Conservation (phyloP, 2,888 invertebrate species). For the Ganaspis brasiliensis region DNA sequence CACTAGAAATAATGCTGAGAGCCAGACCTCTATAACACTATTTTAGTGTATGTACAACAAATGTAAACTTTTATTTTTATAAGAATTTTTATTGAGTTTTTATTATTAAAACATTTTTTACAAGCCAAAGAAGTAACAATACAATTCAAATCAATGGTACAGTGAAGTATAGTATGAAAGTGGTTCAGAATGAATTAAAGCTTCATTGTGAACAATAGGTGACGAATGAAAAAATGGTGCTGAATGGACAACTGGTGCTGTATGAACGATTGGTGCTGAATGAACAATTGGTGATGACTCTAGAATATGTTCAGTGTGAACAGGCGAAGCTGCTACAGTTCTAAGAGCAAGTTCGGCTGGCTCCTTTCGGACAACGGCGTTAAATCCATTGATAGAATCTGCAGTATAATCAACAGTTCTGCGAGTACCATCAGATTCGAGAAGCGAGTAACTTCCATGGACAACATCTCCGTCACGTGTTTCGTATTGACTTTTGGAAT, state of each 20-base stretch:
- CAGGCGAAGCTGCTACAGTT: constrained; percentile 77
- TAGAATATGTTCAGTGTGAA: constrained; percentile 45
- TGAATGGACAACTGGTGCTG: background rate
- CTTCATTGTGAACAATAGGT: constrained; percentile 49
- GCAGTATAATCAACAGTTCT: constrained; percentile 76
- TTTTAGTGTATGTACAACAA: no score
- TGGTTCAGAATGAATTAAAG: constrained; percentile 19
- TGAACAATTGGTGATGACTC: constrained; percentile 37
- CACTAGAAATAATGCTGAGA: no score
- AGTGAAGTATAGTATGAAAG: constrained; percentile 22
- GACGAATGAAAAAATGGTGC: constrained; percentile 81
- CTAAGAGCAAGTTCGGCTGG: constrained; percentile 63
- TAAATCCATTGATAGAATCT: constrained; percentile 75
- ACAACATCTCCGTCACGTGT: constrained; percentile 75
- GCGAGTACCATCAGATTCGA: constrained; percentile 81
- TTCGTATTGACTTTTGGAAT: constrained; percentile 14
- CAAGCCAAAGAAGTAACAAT: background rate
- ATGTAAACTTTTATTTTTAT: no score
- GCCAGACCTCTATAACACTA: no score
- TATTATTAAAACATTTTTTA: no score
- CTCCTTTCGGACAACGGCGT: constrained; percentile 77
- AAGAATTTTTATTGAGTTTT: no score
- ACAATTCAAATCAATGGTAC: background rate
- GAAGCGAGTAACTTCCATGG: constrained; percentile 80
- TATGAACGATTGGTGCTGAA: constrained; percentile 42